Conservation (phyloP, 2,113 vertebrate genomes). For the Plestiodon gilberti region DNA sequence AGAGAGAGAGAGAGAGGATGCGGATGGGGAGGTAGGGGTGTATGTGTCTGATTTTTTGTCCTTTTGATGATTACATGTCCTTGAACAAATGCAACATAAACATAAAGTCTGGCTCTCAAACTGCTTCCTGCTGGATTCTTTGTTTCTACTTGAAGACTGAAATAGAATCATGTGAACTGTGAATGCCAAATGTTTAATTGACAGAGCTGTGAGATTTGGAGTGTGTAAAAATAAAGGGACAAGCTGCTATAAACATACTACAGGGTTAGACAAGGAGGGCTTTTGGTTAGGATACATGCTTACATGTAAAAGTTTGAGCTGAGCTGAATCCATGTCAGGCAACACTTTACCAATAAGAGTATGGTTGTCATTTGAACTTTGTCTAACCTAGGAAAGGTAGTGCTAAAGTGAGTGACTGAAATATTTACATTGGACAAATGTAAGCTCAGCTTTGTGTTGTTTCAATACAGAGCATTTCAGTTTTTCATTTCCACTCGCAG, state of each 20-base stretch:
- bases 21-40: accelerated
- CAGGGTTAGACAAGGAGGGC: not conserved
- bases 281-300: not conserved
- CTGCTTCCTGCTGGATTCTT: conserved; percentile 42
- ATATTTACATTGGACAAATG: not conserved
- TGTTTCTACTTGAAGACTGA: not conserved
- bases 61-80: not conserved
- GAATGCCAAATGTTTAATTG: not conserved
- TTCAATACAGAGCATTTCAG: not conserved
- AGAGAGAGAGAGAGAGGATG: not conserved
- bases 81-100: conserved; percentile 33
- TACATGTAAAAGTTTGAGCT: not conserved
- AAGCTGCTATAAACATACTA: not conserved
- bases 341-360: not conserved
- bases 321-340: not conserved
- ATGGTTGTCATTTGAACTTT: not conserved
- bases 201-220: not conserved
- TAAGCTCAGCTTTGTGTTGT: not conserved
- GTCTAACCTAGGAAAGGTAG: not conserved
- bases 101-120: not conserved
- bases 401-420: not conserved
- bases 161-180: not conserved
- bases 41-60: not conserved
- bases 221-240: not conserved
- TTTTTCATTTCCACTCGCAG: not conserved